Base-by-base conservation (phyloP, 2,797 vertebrate species). In the Apogon hyalosoma region DNA sequence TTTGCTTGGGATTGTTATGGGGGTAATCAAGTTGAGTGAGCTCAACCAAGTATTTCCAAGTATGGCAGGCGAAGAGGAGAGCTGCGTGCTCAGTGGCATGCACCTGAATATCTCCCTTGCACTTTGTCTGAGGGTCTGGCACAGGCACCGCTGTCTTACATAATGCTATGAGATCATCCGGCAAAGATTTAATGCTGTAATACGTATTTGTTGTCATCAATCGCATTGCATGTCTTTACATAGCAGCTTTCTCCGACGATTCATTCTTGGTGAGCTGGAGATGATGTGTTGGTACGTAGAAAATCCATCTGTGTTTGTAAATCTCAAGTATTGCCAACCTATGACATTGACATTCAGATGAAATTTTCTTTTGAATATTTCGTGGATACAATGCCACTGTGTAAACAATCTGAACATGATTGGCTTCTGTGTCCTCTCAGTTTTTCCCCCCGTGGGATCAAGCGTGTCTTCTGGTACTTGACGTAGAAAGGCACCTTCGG, bases 81-180 rank as follows among this genome's bases (percentile, higher is more conserved):
- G 80, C 77, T 79, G 77, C 78, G 75, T 90, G 86, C 71, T 82
- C 57, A 61, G 64, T 39, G 16, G 73, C 75, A 69, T 87, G 82
- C 75, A 90, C 88, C 90, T 89, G 86, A 80, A 88, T 69, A 65
- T 69, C 65, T 90, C 55, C 19, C 60, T 58, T 73, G 76, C 77
- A 45, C 85, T 77, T 72, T 51, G 68, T 77, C 75, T 69, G 24
- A 51, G 41, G 33, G 51, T 68, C 77, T 91, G 88, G 88, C 85
- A 78, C 36, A 12, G 57, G 49, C 64, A 54, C 65, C 2, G 43
- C 54, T 43, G 42, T 77, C 83, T 92, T 90, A 85, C 80, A 85
- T 89, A 91, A 92, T 42, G 61, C 72, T 41, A 78, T 90, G 87
- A 90, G 76, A 86, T 91, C 89, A 85, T 49, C 58, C 69, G 41